Percentiles rank a stretch among this genome's conserved stretches.
These are phyloP conservation scores for Puffinus mauretanicus DNA, from an alignment of 2,113 vertebrate genomes.

Conservation along the genomic window DNA sequence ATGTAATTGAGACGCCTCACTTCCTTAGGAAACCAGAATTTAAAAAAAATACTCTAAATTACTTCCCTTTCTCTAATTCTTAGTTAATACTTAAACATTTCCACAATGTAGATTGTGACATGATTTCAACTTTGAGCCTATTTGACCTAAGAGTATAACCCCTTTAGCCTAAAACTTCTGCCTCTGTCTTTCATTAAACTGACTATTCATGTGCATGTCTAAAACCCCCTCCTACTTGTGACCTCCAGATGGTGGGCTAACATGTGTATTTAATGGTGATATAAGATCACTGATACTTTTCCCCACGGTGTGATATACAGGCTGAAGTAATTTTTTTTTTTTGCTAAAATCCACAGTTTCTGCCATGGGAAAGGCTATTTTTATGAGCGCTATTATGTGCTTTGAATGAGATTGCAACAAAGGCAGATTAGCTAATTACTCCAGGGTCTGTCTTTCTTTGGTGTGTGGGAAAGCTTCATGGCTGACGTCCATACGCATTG, in stretches of 20 bases:
- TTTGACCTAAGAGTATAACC: background rate
- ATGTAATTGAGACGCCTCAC: background rate
- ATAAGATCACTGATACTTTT: background rate
- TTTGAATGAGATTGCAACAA: conserved; percentile 10
- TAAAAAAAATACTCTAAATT: background rate
- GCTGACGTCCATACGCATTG: background rate
- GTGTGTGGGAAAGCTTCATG: conserved; percentile 5
- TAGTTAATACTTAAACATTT: background rate
- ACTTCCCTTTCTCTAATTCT: background rate
- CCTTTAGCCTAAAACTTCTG: background rate
- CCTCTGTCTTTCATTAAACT: background rate
- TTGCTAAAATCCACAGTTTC: background rate
- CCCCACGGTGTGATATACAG: background rate
- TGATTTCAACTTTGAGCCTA: background rate
- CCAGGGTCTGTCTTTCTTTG: background rate
- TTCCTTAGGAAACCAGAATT: background rate
- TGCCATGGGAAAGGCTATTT: conserved; percentile 34
- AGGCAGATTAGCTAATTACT: conserved; percentile 39
- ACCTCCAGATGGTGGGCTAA: background rate
- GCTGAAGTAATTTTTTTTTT: background rate
- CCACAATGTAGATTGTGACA: background rate
- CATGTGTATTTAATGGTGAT: background rate
- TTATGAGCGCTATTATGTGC: background rate
- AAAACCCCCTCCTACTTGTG: background rate
- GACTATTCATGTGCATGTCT: background rate